Evolutionary conservation across 1,140 invertebrate genomes (phyloP), one percentile per base, ranked within the genome.

Genomic region (Musca vetustissima): DNA sequence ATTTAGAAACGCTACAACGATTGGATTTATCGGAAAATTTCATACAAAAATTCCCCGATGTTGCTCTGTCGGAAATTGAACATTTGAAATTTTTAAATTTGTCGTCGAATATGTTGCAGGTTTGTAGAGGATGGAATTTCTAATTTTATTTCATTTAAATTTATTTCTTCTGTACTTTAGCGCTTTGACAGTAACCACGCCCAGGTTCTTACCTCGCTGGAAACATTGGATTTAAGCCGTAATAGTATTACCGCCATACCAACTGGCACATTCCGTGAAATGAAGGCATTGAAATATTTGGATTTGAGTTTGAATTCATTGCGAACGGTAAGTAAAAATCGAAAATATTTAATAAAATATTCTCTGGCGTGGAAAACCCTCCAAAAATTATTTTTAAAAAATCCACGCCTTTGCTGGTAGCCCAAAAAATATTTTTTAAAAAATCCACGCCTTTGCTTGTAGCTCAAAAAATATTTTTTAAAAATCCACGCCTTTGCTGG

Each of bases 11-110:
- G 66, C 81, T 96, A 25, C 87, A 93, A 70, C 87, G 89, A 69
- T 81, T 96, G 67, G 92, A 95, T 81, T 83, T 96, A 6, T 93
- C 93, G 0, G 88, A 91, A 73, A 96, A 97, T 82, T 93, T 93
- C 75, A 88, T 97, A 17, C 85, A 86, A 7, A 89, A 92, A 74
- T 92, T 96, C 79, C 94, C 94, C 2, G 87, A 87, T 0, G 87
- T 91, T 1, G 90, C 92, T 0, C 75, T 95, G n/a, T 89, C 89
- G 71, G 83, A 87, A 1, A 87, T 94, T 65, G 76, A 82, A 1
- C 86, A 87, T 28, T 81, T 96, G 0, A 90, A 88, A 76, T 87
- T 89, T 68, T 83, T 96, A 21, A 93, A 93, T 78, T 80, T 95
- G 3, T 93, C 92, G 11, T 91, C 92, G 36, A 96, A 96, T 84